Evolutionary conservation across 2,113 vertebrate species (phyloP).

Genomic region (Chamaea fasciata): DNA sequence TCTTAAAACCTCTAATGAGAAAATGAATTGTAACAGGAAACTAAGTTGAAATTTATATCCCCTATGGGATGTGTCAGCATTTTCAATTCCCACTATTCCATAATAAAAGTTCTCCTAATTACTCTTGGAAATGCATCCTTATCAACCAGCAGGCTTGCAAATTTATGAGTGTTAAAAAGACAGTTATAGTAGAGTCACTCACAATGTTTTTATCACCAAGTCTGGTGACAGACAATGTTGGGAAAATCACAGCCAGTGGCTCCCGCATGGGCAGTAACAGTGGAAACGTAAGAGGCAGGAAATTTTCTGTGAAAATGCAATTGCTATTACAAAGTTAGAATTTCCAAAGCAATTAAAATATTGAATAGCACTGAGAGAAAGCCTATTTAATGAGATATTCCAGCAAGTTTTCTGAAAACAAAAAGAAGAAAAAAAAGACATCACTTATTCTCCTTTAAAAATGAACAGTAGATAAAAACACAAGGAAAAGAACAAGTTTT

Average conservation of each 20-base stretch:
- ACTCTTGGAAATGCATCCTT: neutral
- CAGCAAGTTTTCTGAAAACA: neutral
- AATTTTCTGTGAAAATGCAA: neutral
- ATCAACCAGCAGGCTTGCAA: neutral
- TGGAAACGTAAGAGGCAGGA: neutral
- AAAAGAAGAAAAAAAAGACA: neutral
- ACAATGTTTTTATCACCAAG: neutral
- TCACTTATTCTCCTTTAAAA: neutral
- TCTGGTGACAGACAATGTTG: neutral
- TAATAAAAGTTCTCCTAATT: neutral
- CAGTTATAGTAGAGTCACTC: neutral
- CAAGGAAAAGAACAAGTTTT: neutral
- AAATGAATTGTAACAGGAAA: conserved; percentile 2
- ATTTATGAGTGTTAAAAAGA: neutral
- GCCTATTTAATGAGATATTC: neutral
- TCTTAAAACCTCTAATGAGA: neutral
- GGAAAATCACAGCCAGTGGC: neutral
- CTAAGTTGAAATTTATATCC: neutral
- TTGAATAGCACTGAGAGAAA: neutral
- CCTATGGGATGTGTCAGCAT: neutral
- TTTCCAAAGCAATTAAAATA: neutral
- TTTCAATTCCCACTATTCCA: neutral
- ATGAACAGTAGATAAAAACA: neutral
- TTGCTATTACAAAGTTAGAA: neutral
- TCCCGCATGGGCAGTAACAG: neutral